Base-by-base conservation (phyloP, 53 echinoderm and acorn worm genomes). In the Zoroaster sp. region DNA sequence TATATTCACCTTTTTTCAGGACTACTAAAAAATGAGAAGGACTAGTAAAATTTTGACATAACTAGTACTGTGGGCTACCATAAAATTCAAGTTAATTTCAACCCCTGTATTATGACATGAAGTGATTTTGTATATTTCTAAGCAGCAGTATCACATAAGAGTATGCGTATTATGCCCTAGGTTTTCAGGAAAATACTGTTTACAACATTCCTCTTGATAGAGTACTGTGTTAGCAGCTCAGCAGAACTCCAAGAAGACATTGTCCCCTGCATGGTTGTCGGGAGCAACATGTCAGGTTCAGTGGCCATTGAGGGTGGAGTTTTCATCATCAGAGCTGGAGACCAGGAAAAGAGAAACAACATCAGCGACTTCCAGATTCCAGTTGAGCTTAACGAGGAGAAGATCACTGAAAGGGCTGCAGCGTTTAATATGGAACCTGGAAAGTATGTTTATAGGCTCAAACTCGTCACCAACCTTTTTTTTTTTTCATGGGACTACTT, bases 391-490 rank as follows among this genome's bases (percentile, higher is more conserved):
- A 76, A 14, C 4, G 31, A 37, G 1, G 67, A 21, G 10, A 70
- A 12, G 11, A 59, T 28, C 6, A 53, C 14, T 35, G 35, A 28
- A 4, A 14, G 35, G 37, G 21, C 45, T 12, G 72, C 73, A 25
- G 78, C 15, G 21, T 92, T 92, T 55, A 78, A 88, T 12, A 80
- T 92, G 92, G 92, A 92, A 66, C 92, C 88, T 28, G 92, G 92
- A 39, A 92, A 87, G 92, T 92, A 73, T 73, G 92, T 39, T 2
- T 69, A 2, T 31, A 68, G 4, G 8, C 31, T n/a, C n/a, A n/a
- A n/a, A n/a, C n/a, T n/a, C n/a, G n/a, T n/a, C n/a, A n/a, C n/a
- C n/a, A n/a, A n/a, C n/a, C n/a, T n/a, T n/a, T n/a, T n/a, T n/a
- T n/a, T n/a, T n/a, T n/a, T n/a, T n/a, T n/a, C n/a, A n/a, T n/a